Conservation (phyloP, 2,113 vertebrate species). For the Scopus umbretta region DNA sequence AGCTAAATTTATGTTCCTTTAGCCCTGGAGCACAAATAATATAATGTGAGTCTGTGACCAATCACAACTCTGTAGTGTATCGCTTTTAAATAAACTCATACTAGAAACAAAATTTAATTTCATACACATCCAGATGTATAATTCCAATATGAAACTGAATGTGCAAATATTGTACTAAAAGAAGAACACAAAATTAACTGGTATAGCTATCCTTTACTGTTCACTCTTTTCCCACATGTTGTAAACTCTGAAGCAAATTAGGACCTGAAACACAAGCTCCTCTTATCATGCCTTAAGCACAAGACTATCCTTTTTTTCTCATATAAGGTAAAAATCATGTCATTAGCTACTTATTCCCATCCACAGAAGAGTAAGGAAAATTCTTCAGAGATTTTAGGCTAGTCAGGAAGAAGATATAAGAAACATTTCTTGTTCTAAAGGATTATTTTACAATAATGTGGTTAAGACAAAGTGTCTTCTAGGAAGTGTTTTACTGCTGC, state of each 20-base stretch:
- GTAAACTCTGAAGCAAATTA: not conserved
- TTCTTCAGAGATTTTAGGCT: not conserved
- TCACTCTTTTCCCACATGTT: not conserved
- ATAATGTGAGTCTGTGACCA: not conserved
- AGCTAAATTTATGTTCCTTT: not conserved
- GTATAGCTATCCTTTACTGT: not conserved
- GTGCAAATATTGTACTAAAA: not conserved
- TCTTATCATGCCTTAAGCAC: not conserved
- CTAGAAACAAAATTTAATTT: not conserved
- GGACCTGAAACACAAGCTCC: not conserved
- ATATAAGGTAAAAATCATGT: not conserved
- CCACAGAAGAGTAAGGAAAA: not conserved
- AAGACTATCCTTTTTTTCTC: not conserved
- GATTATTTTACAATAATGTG: not conserved
- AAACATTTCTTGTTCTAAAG: not conserved
- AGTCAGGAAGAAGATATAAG: not conserved
- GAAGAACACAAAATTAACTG: not conserved
- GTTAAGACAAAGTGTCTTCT: not conserved
- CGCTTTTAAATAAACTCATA: not conserved
- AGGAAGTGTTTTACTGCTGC: not conserved
- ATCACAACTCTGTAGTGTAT: not conserved
- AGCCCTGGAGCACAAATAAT: not conserved
- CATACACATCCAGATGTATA: not conserved
- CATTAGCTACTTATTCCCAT: not conserved
- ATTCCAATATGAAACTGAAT: not conserved